Evolutionary conservation across 2,888 invertebrate genomes (phyloP), one percentile per base, ranked within the genome.

Genomic region (Sesia apiformis): DNA sequence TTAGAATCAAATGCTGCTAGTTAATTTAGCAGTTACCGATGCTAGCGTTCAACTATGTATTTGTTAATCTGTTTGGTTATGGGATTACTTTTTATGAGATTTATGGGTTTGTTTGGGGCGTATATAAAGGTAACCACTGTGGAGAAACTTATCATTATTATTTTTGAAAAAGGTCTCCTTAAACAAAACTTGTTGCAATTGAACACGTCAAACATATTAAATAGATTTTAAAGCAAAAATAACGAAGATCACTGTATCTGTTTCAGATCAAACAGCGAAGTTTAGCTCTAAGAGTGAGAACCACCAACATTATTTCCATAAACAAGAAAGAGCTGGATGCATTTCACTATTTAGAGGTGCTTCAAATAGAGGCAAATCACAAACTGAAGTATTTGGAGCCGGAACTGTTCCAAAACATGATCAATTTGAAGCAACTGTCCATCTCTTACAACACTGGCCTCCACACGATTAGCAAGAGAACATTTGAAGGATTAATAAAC

Each of bases 311-410:
- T 7, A 70, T 66, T 4, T 67, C 74, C 58, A 77, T 92, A 5
- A 60, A 60, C 4, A 74, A 70, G 56, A 88, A 85, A n/a, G 90
- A 90, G 63, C 69, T 91, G 3, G 69, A 81, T 63, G 58, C 63
- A 39, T 64, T 86, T 5, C 68, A 66, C 40, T 78, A 87, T 55
- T 62, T 92, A 49, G 76, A 76, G 63, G 70, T 73, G 3, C 66
- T 92, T 6, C 83, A 88, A 60, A 84, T 92, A 56, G 92, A 92
- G 68, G 90, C 90, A 0, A 92, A 92, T 62, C 84, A 85, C 59
- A 76, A 85, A 53, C 71, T 92, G n/a, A 76, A 62, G 7, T 70
- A 74, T 53, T 80, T 93, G 39, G 79, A 90, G 61, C 81, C 88
- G 0, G 90, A 90, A 4, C 65, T 78, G 0, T 92, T 92, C 63